Evolutionary conservation across 2,797 vertebrate genomes (phyloP).

Genomic region (Lagocephalus sceleratus): DNA sequence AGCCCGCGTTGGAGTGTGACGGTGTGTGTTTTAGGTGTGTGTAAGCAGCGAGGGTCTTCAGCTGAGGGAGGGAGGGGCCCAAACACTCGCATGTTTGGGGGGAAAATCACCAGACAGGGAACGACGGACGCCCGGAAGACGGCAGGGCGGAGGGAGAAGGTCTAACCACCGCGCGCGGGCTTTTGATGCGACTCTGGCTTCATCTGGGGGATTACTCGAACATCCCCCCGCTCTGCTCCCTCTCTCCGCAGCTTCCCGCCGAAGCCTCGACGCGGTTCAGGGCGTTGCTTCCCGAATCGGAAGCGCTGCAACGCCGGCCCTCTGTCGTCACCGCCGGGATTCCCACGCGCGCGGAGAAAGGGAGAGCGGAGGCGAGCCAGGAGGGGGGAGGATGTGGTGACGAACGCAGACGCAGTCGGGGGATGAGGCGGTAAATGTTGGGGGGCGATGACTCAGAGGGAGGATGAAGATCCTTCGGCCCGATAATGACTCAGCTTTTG

Average conservation of each 20-base stretch:
- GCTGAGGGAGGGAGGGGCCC: constrained; percentile 54
- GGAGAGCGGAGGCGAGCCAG: constrained; percentile 5
- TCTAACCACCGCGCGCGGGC: background rate
- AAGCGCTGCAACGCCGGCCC: constrained; percentile 51
- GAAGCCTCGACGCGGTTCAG: constrained; percentile 32
- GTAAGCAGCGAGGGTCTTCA: constrained; percentile 33
- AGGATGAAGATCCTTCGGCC: constrained; percentile 8
- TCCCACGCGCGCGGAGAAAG: constrained; percentile 49
- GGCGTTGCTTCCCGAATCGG: constrained; percentile 23
- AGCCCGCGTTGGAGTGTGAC: too few species aligned
- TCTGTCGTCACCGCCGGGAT: constrained; percentile 62
- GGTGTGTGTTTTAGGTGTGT: too few species aligned
- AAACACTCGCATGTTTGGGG: constrained; percentile 31
- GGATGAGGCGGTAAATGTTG: constrained; percentile 17
- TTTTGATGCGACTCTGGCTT: background rate
- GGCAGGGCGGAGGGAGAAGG: background rate
- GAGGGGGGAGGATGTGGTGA: background rate
- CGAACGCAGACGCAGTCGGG: constrained; percentile 9
- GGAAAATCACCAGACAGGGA: constrained; percentile 1
- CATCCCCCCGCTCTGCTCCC: background rate
- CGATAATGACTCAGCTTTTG: constrained; percentile 16
- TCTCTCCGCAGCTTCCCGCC: constrained; percentile 30
- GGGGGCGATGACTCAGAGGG: too few species aligned
- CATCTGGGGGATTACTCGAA: background rate
- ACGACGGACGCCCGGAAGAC: background rate